Evolutionary conservation across 2,113 vertebrate genomes (phyloP).

Genomic region (Amblyopsis rosae): DNA sequence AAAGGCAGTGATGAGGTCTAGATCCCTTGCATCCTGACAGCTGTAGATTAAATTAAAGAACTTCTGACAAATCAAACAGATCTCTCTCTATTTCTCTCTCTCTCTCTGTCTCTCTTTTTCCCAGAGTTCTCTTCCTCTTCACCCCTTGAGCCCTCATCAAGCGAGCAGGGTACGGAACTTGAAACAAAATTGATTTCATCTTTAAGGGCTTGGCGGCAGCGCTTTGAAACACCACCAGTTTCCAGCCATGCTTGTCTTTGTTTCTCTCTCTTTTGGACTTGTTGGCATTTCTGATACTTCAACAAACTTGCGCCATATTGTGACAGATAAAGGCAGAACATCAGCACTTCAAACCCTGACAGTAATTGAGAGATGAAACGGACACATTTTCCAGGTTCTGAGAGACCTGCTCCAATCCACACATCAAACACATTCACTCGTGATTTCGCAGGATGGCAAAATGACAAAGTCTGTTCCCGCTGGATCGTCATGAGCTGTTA

Average conservation of each 20-base stretch:
- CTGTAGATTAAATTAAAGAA: conserved; percentile 99
- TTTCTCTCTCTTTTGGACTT: conserved; percentile 73
- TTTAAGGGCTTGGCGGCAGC: conserved; percentile 84
- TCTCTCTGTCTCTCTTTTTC: conserved; percentile 75
- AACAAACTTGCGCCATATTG: conserved; percentile 97
- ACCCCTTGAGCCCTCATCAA: conserved; percentile 90
- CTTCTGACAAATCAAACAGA: conserved; percentile 98
- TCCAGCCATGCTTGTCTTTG: conserved; percentile 65
- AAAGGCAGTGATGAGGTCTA: conserved; percentile 86
- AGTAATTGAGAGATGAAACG: conserved; percentile 87
- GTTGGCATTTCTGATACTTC: conserved; percentile 84
- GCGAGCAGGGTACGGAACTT: conserved; percentile 87
- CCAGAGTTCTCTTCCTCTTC: conserved; percentile 73
- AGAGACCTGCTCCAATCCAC: conserved; percentile 53
- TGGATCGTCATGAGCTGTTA: conserved; percentile 60
- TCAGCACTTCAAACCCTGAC: conserved; percentile 90
- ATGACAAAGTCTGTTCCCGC: conserved; percentile 37
- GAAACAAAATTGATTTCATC: conserved; percentile 98
- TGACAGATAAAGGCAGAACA: conserved; percentile 91
- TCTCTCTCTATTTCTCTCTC: conserved; percentile 69
- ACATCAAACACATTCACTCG: conserved; percentile 63
- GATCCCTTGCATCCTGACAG: conserved; percentile 95
- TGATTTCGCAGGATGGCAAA: conserved; percentile 59
- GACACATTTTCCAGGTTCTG: conserved; percentile 69
- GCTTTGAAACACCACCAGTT: conserved; percentile 95